Conservation (phyloP, 1,140 invertebrate genomes). For the Parasteatoda tepidariorum region DNA sequence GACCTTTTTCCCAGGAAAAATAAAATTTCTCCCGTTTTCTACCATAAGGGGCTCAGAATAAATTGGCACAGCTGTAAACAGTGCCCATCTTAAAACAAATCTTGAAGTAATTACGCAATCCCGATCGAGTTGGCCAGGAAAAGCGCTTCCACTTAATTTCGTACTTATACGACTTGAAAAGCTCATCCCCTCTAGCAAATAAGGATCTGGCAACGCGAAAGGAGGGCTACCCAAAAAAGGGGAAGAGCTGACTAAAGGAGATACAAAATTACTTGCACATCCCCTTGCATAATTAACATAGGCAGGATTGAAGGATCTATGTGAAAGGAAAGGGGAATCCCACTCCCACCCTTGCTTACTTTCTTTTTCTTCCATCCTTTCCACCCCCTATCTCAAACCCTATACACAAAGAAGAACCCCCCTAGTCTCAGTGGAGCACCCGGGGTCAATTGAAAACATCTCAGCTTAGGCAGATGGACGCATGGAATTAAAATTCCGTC, state of each 20-base stretch:
- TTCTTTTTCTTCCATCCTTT: conserved; percentile 29
- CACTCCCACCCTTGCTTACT: conserved; percentile 40
- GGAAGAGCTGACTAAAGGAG: conserved; percentile 42
- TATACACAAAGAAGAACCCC: conserved; percentile 48
- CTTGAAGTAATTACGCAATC: conserved; percentile 60
- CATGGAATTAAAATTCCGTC: conserved; percentile 61
- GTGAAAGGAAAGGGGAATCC: background rate
- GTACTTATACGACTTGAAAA: conserved; percentile 58
- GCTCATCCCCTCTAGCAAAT: conserved; percentile 51
- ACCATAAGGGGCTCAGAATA: conserved; percentile 39
- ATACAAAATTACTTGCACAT: conserved; percentile 58
- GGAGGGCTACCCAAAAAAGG: conserved; percentile 32
- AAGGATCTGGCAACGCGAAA: conserved; percentile 4
- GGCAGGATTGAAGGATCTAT: conserved; percentile 56
- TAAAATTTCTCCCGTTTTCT: conserved; percentile 35
- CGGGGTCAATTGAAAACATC: conserved; percentile 58
- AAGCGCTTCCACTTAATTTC: conserved; percentile 54
- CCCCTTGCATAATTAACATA: conserved; percentile 60
- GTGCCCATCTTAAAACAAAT: conserved; percentile 59
- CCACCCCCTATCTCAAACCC: too few species aligned
- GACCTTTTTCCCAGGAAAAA: conserved; percentile 19
- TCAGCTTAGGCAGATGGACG: conserved; percentile 55
- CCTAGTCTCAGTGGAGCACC: conserved; percentile 45
- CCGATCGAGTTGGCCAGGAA: conserved; percentile 34
- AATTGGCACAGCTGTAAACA: conserved; percentile 61